Conservation (phyloP, 1,140 invertebrate genomes). For the Macrostomum lignano region DNA sequence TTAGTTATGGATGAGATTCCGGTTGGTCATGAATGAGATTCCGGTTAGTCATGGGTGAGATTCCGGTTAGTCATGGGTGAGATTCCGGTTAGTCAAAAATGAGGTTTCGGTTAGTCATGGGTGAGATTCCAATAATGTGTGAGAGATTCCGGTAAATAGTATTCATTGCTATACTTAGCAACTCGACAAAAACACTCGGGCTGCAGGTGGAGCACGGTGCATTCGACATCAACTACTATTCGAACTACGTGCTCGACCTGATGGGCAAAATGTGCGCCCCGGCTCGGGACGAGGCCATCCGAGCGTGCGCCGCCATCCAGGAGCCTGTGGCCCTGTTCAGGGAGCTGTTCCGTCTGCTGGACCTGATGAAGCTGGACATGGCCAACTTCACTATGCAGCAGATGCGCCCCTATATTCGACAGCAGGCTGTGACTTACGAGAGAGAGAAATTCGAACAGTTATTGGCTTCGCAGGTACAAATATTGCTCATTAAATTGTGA, state of each 20-base stretch:
- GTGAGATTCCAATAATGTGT: too few relatives aligned
- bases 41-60: too few relatives aligned
- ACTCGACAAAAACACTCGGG: too few relatives aligned
- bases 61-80: too few relatives aligned
- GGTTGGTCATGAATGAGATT: too few relatives aligned
- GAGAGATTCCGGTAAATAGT: too few relatives aligned
- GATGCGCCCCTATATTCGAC: slow-evolving; percentile 48
- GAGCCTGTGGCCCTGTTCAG: slow-evolving; percentile 57
- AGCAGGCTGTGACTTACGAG: slow-evolving; percentile 56
- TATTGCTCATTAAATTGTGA: too few relatives aligned
- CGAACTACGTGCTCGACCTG: slow-evolving; percentile 51
- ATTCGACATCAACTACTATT: slow-evolving; percentile 54
- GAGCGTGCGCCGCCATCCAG: slow-evolving; percentile 40
- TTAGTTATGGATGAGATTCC: too few relatives aligned
- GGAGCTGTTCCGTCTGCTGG: slow-evolving; percentile 35
- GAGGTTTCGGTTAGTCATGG: too few relatives aligned
- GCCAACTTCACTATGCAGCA: slow-evolving; percentile 70
- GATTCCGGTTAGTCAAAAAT: too few relatives aligned
- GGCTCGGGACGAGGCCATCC: slow-evolving; percentile 56
- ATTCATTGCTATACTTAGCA: too few relatives aligned
- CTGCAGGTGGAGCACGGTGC: slow-evolving; percentile 32
- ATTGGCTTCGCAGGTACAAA: too few relatives aligned
- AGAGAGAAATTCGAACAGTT: slow-evolving; percentile 43
- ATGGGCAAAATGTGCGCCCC: slow-evolving; percentile 74
- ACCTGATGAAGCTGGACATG: slow-evolving; percentile 65